Base-by-base conservation (phyloP, 2,888 invertebrate genomes). In the Drosophila longiperda region DNA sequence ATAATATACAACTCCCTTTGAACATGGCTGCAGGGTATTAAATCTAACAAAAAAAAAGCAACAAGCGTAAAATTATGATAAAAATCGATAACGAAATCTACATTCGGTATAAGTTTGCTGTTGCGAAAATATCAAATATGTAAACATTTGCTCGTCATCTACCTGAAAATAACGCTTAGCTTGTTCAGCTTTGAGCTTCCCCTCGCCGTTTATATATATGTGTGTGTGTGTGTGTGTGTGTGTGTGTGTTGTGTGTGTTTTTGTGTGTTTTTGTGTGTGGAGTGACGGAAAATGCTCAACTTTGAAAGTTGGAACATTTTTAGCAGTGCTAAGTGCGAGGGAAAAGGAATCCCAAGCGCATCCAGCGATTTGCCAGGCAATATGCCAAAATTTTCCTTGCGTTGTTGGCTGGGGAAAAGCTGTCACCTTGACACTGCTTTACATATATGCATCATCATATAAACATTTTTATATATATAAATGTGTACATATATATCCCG, bases 51-150 rank as follows among this genome's bases (percentile, higher is more conserved):
- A 38, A 55, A 52, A 57, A 55, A 50, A 64, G 71, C 53, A 54
- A 61, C 57, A 66, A 62, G 61, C 42, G 26, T 45, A 65, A 59
- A 62, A 67, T 54, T 42, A 68, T 72, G 78, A 68, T 57, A 66
- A 89, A 85, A 85, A 85, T 90, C 85, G 88, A 90, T 85, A 82
- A 52, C 67, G 55, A 77, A 85, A 83, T 85, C 85, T 82, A 90
- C 85, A 89, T 89, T 73, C 66, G 69, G 88, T 82, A 74, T 72
- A 82, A 71, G 73, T 72, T 82, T 90, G 87, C 78, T 87, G 73
- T 71, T 87, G 85, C 86, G 73, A 82, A 90, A 88, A 90, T 90
- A 85, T 85, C 80, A 90, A 90, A 85, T 85, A 85, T 85, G 85
- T 86, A 85, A 85, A 85, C 90, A 85, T 85, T 85, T 85, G 70